phyloP scores from a whole-genome alignment of 2,113 vertebrate genomes.

The Sylvicapra grimmia region DNA sequence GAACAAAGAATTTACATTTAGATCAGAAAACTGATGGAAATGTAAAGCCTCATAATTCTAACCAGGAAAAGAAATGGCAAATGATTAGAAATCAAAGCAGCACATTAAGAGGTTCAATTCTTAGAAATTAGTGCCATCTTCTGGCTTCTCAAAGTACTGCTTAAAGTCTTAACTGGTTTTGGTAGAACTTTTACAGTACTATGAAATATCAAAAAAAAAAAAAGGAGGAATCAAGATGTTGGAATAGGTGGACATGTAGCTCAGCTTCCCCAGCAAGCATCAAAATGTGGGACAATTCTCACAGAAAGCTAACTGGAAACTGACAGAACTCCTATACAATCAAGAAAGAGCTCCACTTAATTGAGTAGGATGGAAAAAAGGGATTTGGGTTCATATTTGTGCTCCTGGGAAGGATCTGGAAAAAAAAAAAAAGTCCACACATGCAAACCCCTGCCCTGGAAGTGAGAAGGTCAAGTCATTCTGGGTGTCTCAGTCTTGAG shows the following conservation, averaged over 20 bases:
- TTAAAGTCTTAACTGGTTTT: background rate
- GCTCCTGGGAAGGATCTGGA: background rate
- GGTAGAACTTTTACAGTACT: background rate
- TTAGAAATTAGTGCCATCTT: conserved; percentile 62
- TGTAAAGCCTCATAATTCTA: background rate
- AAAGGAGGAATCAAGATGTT: background rate
- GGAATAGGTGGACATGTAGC: background rate
- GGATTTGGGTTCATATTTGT: background rate
- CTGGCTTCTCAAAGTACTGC: conserved; percentile 48
- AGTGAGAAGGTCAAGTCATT: background rate
- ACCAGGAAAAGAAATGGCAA: background rate
- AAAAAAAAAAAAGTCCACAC: background rate
- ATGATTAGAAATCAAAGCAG: background rate
- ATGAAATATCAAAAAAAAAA: background rate
- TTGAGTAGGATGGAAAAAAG: background rate
- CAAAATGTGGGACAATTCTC: background rate
- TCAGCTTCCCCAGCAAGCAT: background rate
- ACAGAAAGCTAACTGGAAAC: background rate
- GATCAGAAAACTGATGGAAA: background rate
- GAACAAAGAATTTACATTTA: conserved; percentile 43
- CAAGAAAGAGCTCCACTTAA: background rate
- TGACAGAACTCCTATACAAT: background rate
- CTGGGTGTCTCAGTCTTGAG: background rate
- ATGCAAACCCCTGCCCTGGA: background rate
- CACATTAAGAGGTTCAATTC: background rate